Evolutionary conservation across 2,888 invertebrate genomes (phyloP).

Genomic region (Morpho achilles): DNA sequence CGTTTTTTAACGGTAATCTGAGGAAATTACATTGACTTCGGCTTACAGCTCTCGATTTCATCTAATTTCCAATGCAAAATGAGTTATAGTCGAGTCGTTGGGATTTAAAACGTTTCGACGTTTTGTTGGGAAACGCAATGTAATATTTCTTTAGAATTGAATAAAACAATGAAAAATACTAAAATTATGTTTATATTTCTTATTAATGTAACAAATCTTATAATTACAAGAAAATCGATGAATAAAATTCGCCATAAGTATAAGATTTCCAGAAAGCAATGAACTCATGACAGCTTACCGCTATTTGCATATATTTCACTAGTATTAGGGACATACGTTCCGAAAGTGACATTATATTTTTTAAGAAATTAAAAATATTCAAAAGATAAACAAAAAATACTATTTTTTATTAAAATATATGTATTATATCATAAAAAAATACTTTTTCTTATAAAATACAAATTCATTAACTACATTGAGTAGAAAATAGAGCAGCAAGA

Average conservation of each 20-base stretch:
- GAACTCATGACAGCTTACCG: slow-evolving; percentile 34
- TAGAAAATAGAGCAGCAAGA: not conserved
- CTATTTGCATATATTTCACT: slow-evolving; percentile 10
- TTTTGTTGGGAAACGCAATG: not conserved
- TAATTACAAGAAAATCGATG: no score
- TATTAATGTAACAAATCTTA: not conserved
- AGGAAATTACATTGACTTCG: slow-evolving; percentile 60
- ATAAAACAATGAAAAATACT: no score
- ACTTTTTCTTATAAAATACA: no score
- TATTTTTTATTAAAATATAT: no score
- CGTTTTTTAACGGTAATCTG: slow-evolving; percentile 43
- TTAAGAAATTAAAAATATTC: no score
- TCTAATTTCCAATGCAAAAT: slow-evolving; percentile 41
- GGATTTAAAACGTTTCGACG: not conserved
- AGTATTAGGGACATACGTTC: slow-evolving; percentile 40
- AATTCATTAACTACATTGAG: not conserved
- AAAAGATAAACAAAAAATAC: no score
- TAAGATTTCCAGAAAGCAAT: slow-evolving; percentile 27
- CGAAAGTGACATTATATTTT: slow-evolving; percentile 21
- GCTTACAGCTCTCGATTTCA: slow-evolving; percentile 41
- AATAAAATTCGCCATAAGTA: no score
- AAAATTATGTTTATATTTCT: no score
- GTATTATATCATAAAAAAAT: no score
- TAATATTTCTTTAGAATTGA: no score
- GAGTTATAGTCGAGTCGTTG: slow-evolving; percentile 10